Base-by-base conservation (phyloP, 1,140 invertebrate genomes). In the Apis mellifera region DNA sequence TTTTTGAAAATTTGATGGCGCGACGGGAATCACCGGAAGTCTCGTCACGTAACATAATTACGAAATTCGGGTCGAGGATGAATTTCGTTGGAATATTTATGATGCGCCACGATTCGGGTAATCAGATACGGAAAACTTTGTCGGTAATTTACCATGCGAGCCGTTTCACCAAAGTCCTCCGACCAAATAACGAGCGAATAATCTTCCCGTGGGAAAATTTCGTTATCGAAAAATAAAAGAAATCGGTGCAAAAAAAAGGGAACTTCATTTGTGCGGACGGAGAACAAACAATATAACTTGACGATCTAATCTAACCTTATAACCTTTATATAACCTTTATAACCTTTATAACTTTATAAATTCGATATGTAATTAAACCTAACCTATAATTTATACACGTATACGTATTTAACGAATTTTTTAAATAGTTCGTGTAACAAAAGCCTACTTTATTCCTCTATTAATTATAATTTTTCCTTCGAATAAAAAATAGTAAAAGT, bases 11-110 rank as follows among this genome's bases (percentile, higher is more conserved):
- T 74, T 74, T 62, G 9, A 50, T 50, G 42, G n/a, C 21, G 72
- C 72, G 15, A 50, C n/a, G n/a, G 42, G n/a, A 48, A 55, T 11
- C 3, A 42, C 11, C 13, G 21, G 32, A n/a, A 73, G 55, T 15
- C 32, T 48, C 55, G 71, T 59, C 55, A 5, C 48, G 60, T 64
- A 50, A 64, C 59, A 19, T 76, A 54, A 76, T 76, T 76, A 65
- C 48, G 73, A 65, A 64, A 76, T 76, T 75, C 60, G 59, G 73
- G 73, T 76, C 73, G 73, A 64, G 73, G 60, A 54, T 76, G 73
- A 52, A 76, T 76, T 32, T 65, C 60, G 48, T 23, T 65, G 73
- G n/a, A 19, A 76, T 64, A 76, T 76, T 76, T 76, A 76, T 21
- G 60, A 64, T 7, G 12, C 50, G n/a, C 48, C 48, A 15, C 8